Evolutionary conservation across 2,888 invertebrate genomes (phyloP), one percentile per base, ranked within the genome.

Genomic region (Lithophane semibrunnea): DNA sequence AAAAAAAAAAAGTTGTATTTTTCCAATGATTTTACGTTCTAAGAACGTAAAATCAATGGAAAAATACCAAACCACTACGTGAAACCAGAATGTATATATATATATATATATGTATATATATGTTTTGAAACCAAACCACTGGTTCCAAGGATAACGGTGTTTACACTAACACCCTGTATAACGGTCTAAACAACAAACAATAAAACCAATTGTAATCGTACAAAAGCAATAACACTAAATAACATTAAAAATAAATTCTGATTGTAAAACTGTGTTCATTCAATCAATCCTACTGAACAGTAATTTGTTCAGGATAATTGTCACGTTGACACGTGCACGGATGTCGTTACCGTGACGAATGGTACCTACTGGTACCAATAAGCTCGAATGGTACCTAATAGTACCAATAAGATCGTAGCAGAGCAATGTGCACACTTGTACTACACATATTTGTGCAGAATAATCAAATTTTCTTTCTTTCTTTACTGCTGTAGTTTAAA

Each of bases 291-390:
- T 3, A 12, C 54, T 16, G 47, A 44, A 54, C 13, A 44, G 71
- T 66, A 54, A 71, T 82, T 82, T 85, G 67, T 75, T 65, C 70
- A 13, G 3, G 42, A 37, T 82, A 82, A 84, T 85, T 85, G 73
- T 78, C 75, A 68, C 42, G 58, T 67, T 47, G 58, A 68, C 56
- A 67, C 52, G 18, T 49, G 52, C 63, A 63, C 61, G 44, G 68
- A 71, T 71, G 61, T 63, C 64, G 42, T 85, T 75, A 73, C 29
- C 0, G 70, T 68, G 86, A 85, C n/a, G 7, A 73, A 73, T 49
- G 18, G n/a, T 63, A 29, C 70, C 42, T 66, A 13, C 60, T 58
- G 21, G 52, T 29, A 44, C n/a, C 47, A 67, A 60, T 79, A 68
- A 60, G 37, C 8, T 56, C 24, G 4, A 73, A 73, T 49, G 18